These are phyloP conservation scores for Channa striata DNA, from an alignment of 2,797 vertebrate species.

Conservation along the genomic window DNA sequence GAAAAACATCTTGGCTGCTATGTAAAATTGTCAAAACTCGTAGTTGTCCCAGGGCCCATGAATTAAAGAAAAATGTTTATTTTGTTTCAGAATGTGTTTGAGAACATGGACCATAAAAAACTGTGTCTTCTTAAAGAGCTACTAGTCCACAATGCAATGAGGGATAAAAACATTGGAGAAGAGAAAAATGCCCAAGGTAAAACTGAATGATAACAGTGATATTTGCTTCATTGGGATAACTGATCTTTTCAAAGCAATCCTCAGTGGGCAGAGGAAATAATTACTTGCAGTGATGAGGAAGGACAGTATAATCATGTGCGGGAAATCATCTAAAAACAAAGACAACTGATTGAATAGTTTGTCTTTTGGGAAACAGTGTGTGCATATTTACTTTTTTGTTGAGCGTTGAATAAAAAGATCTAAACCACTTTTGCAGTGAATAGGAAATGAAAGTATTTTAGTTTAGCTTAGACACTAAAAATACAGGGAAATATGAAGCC, in stretches of 20 bases:
- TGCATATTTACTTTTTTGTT: background rate
- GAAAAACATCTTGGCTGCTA: background rate
- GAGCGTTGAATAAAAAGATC: background rate
- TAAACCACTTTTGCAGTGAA: background rate
- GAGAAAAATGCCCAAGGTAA: conserved; percentile 66
- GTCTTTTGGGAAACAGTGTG: background rate
- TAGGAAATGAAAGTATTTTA: too few relatives aligned
- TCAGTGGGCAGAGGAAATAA: too few relatives aligned
- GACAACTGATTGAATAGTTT: background rate
- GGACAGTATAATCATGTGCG: background rate
- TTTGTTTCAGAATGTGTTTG: conserved; percentile 84
- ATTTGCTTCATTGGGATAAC: background rate
- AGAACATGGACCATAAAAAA: conserved; percentile 80
- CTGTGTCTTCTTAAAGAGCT: conserved; percentile 75
- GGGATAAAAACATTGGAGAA: conserved; percentile 34
- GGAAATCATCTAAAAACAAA: background rate
- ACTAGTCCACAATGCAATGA: conserved; percentile 59
- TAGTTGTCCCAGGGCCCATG: background rate
- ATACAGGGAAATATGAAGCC: too few relatives aligned
- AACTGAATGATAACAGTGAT: background rate
- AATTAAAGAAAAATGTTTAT: background rate
- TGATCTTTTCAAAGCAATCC: background rate
- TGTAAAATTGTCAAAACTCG: background rate
- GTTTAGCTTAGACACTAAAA: background rate
- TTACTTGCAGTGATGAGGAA: too few relatives aligned